A percentile compares a stretch with the other conserved stretches of the same genome.
phyloP scores from a whole-genome alignment of 2,888 invertebrate species.

The Brenthis daphne region DNA sequence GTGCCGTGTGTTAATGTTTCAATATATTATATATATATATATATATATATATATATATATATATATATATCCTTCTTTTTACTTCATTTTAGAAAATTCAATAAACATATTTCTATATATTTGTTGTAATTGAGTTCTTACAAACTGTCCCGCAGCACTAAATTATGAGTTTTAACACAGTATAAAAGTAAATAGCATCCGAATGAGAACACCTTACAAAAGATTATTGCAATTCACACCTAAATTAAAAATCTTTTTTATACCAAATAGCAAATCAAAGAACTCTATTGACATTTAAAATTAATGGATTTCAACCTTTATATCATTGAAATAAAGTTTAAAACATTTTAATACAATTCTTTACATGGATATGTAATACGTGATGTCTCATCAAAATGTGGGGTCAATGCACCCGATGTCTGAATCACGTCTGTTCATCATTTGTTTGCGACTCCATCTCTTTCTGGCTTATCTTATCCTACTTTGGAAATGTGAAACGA shows the following conservation, averaged over 20 bases:
- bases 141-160: too few relatives aligned
- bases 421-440: constrained; percentile 62
- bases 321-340: constrained; percentile 7
- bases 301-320: constrained; percentile 21
- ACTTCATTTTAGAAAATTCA: too few relatives aligned
- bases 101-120: too few relatives aligned
- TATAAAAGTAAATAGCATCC: neutral
- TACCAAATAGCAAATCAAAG: constrained; percentile 33
- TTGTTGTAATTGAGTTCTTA: too few relatives aligned
- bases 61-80: too few relatives aligned
- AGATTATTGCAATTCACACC: constrained; percentile 23
- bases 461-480: constrained; percentile 50
- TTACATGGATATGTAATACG: constrained; percentile 33
- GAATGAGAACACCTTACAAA: constrained; percentile 1
- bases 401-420: constrained; percentile 52
- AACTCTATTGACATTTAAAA: constrained; percentile 14
- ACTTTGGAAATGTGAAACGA: constrained; percentile 2
- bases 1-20: too few relatives aligned
- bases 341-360: constrained; percentile 24
- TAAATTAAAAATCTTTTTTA: constrained; percentile 29
- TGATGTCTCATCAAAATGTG: constrained; percentile 64
- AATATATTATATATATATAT: too few relatives aligned
- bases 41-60: too few relatives aligned
- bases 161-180: too few relatives aligned
- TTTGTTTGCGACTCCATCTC: constrained; percentile 47